These are phyloP conservation scores for Empidonax traillii DNA, from an alignment of 2,113 vertebrate genomes.

Conservation along the genomic window DNA sequence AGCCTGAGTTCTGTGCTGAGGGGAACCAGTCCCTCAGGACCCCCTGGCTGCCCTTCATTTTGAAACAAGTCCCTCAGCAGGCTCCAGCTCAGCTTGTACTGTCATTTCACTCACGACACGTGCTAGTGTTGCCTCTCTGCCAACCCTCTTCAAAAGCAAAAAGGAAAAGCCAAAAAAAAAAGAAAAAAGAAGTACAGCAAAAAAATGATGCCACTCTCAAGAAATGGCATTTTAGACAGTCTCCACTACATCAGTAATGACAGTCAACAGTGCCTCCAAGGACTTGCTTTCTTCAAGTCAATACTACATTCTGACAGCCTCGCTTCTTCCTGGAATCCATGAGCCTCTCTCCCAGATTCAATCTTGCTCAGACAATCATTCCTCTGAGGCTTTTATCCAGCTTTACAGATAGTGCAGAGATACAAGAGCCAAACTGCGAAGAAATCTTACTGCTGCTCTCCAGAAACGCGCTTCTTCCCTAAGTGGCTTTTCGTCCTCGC, in stretches of 20 bases:
- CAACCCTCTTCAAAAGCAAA: neutral
- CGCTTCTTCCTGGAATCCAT: constrained; percentile 59
- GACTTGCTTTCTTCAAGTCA: constrained; percentile 49
- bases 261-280: constrained; percentile 60
- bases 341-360: constrained; percentile 52
- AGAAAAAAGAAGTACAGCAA: neutral
- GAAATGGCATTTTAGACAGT: constrained; percentile 47
- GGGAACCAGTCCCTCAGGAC: neutral
- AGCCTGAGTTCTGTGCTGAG: accelerated
- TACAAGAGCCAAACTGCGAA: neutral
- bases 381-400: constrained; percentile 45
- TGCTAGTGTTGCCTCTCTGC: neutral
- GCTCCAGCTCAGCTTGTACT: neutral
- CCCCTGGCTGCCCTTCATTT: neutral
- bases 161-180: neutral
- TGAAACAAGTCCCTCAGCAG: neutral
- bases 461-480: neutral
- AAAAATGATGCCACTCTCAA: constrained; percentile 46
- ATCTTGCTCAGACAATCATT: constrained; percentile 52
- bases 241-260: constrained; percentile 58
- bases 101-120: neutral
- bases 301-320: constrained; percentile 57
- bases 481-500: neutral
- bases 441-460: neutral
- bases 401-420: neutral